A percentile compares a stretch with the other conserved stretches of the same genome.
phyloP scores from a whole-genome alignment of 2,113 vertebrate species.

The Oncorhynchus clarkii region DNA sequence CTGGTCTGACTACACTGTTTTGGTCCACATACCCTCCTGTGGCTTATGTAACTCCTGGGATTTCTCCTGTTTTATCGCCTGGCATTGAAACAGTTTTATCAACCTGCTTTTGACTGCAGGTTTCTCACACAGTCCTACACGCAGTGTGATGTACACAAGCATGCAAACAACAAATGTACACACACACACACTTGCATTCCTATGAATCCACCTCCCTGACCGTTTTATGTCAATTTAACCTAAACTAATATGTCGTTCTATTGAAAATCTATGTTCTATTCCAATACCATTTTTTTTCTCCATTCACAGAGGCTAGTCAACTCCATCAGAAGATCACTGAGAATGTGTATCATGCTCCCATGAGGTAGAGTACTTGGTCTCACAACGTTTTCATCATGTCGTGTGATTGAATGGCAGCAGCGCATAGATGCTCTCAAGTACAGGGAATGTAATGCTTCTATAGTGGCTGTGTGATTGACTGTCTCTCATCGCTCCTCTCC shows the following conservation, averaged over 20 bases:
- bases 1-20: too few species aligned
- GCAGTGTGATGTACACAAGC: too few species aligned
- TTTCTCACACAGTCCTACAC: too few species aligned
- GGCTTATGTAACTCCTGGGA: too few species aligned
- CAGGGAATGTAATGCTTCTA: not conserved
- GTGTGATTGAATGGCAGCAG: too few species aligned
- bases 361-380: conserved; percentile 68
- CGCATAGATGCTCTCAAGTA: too few species aligned
- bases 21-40: too few species aligned
- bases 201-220: not conserved
- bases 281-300: conserved; percentile 21
- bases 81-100: too few species aligned
- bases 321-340: conserved; percentile 83
- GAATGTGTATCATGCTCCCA: conserved; percentile 80
- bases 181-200: not conserved
- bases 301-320: conserved; percentile 84
- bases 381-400: too few species aligned
- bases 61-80: too few species aligned
- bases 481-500: not conserved
- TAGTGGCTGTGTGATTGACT: too few species aligned
- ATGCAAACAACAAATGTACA: not conserved
- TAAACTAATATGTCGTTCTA: not conserved
- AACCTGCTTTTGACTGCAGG: too few species aligned
- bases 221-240: not conserved
- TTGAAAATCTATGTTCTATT: not conserved